phyloP scores from a whole-genome alignment of 2,888 invertebrate species.

The Drosophila birchii region DNA sequence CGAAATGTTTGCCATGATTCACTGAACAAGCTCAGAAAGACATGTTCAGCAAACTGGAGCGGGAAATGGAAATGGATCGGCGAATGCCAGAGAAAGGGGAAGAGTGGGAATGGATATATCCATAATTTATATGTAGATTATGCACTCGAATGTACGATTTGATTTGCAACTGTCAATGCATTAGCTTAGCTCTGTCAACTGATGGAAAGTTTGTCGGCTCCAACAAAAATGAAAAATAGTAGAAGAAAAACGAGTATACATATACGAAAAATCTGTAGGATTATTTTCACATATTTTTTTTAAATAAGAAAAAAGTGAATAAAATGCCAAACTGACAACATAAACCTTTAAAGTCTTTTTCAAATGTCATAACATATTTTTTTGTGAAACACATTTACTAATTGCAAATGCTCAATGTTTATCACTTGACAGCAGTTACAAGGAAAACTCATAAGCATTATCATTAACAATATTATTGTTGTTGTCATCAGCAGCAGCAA shows the following conservation, averaged over 20 bases:
- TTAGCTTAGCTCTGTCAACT: slow-evolving; percentile 54
- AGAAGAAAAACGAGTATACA: neutral
- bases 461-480: slow-evolving; percentile 82
- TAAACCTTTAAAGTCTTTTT: neutral
- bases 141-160: slow-evolving; percentile 65
- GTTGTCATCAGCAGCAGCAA: slow-evolving; percentile 67
- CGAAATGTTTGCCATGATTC: slow-evolving; percentile 73
- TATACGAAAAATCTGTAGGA: neutral
- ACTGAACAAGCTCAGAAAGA: slow-evolving; percentile 59
- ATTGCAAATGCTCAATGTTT: slow-evolving; percentile 79
- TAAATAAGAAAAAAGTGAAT: no score
- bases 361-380: neutral
- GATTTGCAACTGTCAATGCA: slow-evolving; percentile 74
- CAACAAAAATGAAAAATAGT: neutral
- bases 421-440: slow-evolving; percentile 67
- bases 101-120: slow-evolving; percentile 25
- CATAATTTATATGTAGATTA: slow-evolving; percentile 75
- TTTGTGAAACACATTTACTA: slow-evolving; percentile 49
- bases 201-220: slow-evolving; percentile 64
- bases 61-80: slow-evolving; percentile 35
- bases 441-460: slow-evolving; percentile 81
- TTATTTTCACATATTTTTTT: neutral
- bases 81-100: slow-evolving; percentile 17
- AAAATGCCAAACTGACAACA: neutral
- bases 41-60: slow-evolving; percentile 45